Conservation (phyloP, 2,888 invertebrate genomes). For the Brachylomia viminalis region DNA sequence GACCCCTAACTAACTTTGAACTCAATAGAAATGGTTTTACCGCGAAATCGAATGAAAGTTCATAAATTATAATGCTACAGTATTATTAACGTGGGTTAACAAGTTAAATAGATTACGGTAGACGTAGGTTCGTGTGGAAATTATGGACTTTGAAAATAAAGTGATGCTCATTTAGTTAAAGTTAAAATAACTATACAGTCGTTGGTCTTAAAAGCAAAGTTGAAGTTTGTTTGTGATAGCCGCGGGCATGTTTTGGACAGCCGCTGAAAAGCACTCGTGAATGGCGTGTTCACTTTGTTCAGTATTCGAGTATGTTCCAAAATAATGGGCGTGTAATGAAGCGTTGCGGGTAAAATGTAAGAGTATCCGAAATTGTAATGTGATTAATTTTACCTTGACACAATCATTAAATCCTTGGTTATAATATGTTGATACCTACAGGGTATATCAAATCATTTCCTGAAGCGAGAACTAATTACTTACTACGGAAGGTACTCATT, state of each 20-base stretch:
- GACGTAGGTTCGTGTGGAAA: constrained; percentile 67
- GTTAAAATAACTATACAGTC: constrained; percentile 72
- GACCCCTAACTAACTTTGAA: constrained; percentile 68
- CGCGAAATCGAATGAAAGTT: constrained; percentile 62
- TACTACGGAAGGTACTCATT: neutral
- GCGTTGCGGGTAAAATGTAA: constrained; percentile 43
- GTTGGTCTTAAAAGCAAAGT: constrained; percentile 78
- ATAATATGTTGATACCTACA: neutral
- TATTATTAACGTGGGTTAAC: constrained; percentile 50
- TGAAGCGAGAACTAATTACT: neutral
- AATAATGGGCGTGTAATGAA: constrained; percentile 49
- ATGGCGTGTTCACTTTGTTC: constrained; percentile 43
- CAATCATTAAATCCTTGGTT: neutral
- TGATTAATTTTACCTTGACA: constrained; percentile 21
- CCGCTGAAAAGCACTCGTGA: constrained; percentile 63
- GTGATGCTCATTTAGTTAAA: constrained; percentile 71
- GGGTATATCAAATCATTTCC: neutral
- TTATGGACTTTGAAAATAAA: constrained; percentile 71
- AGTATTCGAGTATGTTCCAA: constrained; percentile 32
- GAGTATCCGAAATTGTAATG: constrained; percentile 31
- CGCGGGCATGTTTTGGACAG: constrained; percentile 59
- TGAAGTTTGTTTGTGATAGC: constrained; percentile 71
- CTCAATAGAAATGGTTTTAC: constrained; percentile 62
- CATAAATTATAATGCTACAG: constrained; percentile 57
- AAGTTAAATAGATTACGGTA: constrained; percentile 59